A percentile compares a stretch with the other conserved stretches of the same genome.
These are phyloP conservation scores for Gastrophysa polygoni DNA, from an alignment of 2,888 invertebrate species.

Conservation along the genomic window DNA sequence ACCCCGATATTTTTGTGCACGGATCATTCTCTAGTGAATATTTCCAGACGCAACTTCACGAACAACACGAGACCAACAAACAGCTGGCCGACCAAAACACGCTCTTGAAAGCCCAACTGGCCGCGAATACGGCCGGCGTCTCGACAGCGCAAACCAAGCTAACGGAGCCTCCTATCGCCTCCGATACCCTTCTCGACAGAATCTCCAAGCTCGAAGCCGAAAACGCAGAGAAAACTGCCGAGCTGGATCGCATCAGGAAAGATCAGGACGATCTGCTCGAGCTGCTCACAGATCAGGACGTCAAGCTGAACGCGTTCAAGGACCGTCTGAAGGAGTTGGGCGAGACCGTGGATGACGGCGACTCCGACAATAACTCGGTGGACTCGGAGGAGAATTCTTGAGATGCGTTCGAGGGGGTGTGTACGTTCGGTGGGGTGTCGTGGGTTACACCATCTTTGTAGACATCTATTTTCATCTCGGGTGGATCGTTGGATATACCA, in stretches of 20 bases:
- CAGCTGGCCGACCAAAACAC: conserved; percentile 88
- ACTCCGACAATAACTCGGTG: conserved; percentile 47
- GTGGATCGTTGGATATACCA: too few species aligned
- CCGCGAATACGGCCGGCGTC: conserved; percentile 50
- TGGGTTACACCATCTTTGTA: too few species aligned
- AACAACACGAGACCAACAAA: conserved; percentile 72
- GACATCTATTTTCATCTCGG: too few species aligned
- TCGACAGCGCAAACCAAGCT: background rate
- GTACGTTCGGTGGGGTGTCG: too few species aligned
- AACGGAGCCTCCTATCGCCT: background rate
- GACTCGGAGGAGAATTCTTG: conserved; percentile 38
- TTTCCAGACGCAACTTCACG: conserved; percentile 64
- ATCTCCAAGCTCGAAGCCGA: conserved; percentile 48
- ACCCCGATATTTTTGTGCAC: too few species aligned
- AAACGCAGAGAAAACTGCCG: conserved; percentile 40
- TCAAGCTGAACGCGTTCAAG: conserved; percentile 52
- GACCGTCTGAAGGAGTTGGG: conserved; percentile 54
- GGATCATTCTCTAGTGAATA: too few species aligned
- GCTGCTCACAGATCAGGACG: conserved; percentile 87
- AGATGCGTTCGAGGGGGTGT: background rate
- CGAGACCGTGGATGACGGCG: conserved; percentile 52
- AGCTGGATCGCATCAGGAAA: conserved; percentile 66
- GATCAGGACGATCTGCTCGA: conserved; percentile 95
- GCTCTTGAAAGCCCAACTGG: conserved; percentile 72
- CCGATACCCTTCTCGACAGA: conserved; percentile 16